Percentiles rank a stretch among this genome's conserved stretches.
These are phyloP conservation scores for Falcunculus frontatus DNA, from an alignment of 2,113 vertebrate species.

Conservation along the genomic window DNA sequence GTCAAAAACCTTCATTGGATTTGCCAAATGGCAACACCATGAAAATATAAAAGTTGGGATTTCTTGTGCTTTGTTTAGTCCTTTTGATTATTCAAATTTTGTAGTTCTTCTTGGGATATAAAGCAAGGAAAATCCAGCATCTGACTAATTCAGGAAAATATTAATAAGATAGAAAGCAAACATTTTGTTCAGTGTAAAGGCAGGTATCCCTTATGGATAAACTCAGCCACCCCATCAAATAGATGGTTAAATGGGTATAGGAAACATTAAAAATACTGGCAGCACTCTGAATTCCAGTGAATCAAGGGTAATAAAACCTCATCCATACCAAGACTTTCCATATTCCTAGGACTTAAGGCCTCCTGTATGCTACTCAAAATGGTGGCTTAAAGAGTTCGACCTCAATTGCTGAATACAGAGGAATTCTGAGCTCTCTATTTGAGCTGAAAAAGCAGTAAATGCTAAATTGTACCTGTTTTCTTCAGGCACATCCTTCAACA, in stretches of 20 bases:
- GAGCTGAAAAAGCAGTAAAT: neutral
- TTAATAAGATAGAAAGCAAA: neutral
- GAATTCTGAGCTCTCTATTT: neutral
- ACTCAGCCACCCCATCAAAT: neutral
- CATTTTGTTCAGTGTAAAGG: neutral
- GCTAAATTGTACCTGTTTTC: neutral
- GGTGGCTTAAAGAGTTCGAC: neutral
- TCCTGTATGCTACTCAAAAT: neutral
- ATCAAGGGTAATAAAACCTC: neutral
- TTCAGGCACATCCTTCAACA: neutral
- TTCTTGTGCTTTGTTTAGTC: neutral
- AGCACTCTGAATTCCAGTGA: neutral
- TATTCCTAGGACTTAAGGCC: neutral
- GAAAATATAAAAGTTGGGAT: neutral
- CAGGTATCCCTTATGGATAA: neutral
- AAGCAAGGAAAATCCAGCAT: neutral
- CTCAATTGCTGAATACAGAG: neutral
- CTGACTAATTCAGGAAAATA: neutral
- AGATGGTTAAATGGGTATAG: neutral
- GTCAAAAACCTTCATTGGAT: neutral
- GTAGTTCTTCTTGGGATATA: neutral
- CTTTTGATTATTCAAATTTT: neutral
- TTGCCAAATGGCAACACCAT: accelerated
- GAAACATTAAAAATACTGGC: neutral
- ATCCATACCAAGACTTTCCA: neutral